Conservation (phyloP, 1,140 invertebrate species). For the Anastrepha obliqua region DNA sequence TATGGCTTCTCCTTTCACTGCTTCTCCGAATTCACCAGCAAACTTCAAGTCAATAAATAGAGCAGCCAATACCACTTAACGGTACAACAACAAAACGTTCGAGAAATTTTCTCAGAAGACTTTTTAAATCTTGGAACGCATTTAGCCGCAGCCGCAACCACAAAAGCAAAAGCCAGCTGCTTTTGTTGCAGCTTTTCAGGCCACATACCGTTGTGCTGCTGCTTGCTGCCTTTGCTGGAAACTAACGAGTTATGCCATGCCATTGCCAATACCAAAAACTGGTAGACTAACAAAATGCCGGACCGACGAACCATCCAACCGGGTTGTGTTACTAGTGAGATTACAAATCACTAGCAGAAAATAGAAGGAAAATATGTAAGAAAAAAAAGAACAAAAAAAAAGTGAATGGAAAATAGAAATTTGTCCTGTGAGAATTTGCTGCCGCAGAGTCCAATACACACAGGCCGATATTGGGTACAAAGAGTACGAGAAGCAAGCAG, state of each 20-base stretch:
- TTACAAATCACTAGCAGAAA: constrained; percentile 13
- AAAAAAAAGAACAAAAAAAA: background rate
- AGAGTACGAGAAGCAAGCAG: background rate
- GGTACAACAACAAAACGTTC: background rate
- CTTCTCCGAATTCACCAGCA: background rate
- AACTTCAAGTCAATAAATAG: constrained; percentile 29
- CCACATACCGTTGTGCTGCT: background rate
- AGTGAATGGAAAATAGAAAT: constrained; percentile 22
- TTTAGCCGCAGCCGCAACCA: constrained; percentile 24
- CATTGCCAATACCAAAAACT: constrained; percentile 22
- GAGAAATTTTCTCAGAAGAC: constrained; percentile 19
- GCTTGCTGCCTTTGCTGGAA: background rate
- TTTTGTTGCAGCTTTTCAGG: constrained; percentile 3
- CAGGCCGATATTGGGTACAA: background rate
- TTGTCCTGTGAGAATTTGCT: background rate
- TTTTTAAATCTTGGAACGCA: constrained; percentile 6
- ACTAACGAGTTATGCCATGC: constrained; percentile 29
- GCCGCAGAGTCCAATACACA: background rate
- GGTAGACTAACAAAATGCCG: background rate
- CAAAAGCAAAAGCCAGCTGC: background rate
- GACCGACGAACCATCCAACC: background rate
- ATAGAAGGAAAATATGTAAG: background rate
- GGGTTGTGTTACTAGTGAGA: background rate
- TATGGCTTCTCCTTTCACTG: background rate
- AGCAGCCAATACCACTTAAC: constrained; percentile 35